These are phyloP conservation scores for Naso thynnoides DNA, from an alignment of 2,797 vertebrate genomes.

Conservation along the genomic window DNA sequence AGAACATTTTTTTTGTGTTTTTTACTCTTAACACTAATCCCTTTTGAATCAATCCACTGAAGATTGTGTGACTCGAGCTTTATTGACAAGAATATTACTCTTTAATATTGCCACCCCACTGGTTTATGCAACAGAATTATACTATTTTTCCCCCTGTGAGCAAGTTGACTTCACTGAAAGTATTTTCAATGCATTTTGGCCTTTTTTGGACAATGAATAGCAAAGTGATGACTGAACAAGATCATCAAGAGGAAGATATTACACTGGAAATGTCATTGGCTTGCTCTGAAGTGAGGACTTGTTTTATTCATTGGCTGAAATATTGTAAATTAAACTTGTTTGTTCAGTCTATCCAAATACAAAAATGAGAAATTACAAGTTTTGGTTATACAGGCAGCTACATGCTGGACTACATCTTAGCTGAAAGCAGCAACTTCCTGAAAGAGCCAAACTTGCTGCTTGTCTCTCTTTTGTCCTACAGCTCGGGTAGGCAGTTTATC, in stretches of 20 bases:
- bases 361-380: too few relatives aligned
- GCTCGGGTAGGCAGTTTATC: too few relatives aligned
- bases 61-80: not conserved
- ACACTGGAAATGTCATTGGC: not conserved
- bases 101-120: too few relatives aligned
- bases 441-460: not conserved
- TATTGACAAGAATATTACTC: not conserved
- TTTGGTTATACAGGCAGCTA: too few relatives aligned
- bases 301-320: too few relatives aligned
- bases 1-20: conserved; percentile 16
- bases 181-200: not conserved
- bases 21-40: not conserved
- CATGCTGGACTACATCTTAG: too few relatives aligned
- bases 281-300: too few relatives aligned
- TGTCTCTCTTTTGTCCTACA: too few relatives aligned
- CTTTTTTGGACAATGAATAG: not conserved
- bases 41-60: not conserved
- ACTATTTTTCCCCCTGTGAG: not conserved
- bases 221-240: not conserved
- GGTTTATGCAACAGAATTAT: not conserved
- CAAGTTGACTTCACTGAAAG: not conserved
- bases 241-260: not conserved
- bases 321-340: too few relatives aligned
- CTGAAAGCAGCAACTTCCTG: too few relatives aligned
- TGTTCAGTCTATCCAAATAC: too few relatives aligned